These are phyloP conservation scores for Eidolon dupreanum DNA, from an alignment of 2,797 vertebrate species.

Conservation along the genomic window DNA sequence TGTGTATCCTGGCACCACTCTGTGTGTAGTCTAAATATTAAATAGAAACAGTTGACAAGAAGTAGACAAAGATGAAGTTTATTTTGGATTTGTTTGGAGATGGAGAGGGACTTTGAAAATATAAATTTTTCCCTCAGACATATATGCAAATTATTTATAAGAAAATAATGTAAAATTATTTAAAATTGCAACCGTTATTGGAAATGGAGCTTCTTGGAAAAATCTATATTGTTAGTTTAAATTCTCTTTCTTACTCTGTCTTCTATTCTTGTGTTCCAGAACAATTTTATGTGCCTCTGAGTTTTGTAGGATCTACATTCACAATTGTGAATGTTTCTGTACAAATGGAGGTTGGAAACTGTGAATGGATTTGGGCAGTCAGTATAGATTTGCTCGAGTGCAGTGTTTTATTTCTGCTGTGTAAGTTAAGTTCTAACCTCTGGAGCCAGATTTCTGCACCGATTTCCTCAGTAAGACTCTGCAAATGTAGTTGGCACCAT, in stretches of 20 bases:
- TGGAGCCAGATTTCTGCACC: conserved; percentile 64
- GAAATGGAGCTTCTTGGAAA: not conserved
- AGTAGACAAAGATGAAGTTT: not conserved
- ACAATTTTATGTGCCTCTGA: not conserved
- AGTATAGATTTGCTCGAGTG: conserved; percentile 69
- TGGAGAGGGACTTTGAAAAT: conserved; percentile 24
- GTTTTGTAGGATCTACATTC: not conserved
- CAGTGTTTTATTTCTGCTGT: conserved; percentile 66
- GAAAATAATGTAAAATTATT: conserved; percentile 4
- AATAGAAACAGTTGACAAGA: not conserved
- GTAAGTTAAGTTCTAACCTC: conserved; percentile 77
- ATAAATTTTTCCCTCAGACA: not conserved
- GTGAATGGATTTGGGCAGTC: conserved; percentile 59
- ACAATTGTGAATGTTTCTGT: not conserved
- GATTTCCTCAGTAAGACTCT: conserved; percentile 60
- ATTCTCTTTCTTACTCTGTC: not conserved
- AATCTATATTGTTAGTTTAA: not conserved
- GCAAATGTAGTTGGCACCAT: conserved; percentile 69
- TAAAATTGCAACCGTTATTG: not conserved
- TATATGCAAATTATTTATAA: not conserved
- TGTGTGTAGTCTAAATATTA: not conserved
- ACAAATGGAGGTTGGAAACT: not conserved
- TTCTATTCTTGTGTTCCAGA: not conserved
- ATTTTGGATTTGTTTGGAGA: not conserved
- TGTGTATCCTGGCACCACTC: not conserved